A percentile compares a stretch with the other conserved stretches of the same genome.
Evolutionary conservation across 2,113 vertebrate genomes (phyloP).

Genomic region (Antigone vipio): DNA sequence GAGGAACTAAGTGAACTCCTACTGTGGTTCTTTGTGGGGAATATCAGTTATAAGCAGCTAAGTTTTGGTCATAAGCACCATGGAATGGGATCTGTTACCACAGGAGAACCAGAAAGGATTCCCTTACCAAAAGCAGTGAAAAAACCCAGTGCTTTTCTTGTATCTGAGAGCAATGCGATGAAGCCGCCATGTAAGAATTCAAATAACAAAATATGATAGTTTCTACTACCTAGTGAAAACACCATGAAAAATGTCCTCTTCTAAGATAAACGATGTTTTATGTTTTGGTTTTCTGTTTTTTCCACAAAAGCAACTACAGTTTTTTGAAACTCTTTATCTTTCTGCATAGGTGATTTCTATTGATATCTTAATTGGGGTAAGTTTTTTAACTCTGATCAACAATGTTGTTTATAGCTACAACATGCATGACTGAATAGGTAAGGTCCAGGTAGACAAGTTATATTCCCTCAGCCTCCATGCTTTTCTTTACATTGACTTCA

Average conservation of each 20-base stretch:
- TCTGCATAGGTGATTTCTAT: neutral
- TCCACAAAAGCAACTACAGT: neutral
- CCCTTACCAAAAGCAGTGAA: neutral
- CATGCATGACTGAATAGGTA: neutral
- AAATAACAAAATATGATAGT: neutral
- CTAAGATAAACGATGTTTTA: neutral
- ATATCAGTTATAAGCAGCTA: neutral
- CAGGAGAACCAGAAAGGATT: neutral
- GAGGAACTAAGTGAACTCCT: neutral
- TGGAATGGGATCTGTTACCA: neutral
- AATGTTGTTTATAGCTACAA: neutral
- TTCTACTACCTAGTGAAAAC: neutral
- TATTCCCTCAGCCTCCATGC: neutral
- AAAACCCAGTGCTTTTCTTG: neutral
- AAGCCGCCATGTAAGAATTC: neutral
- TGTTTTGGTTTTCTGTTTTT: neutral
- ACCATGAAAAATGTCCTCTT: neutral
- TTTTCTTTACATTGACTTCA: conserved; percentile 28
- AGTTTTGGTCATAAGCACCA: neutral
- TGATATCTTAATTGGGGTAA: neutral
- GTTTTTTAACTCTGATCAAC: neutral
- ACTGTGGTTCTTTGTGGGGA: neutral
- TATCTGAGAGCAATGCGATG: neutral
- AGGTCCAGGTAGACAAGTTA: neutral
- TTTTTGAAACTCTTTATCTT: neutral